Conservation (phyloP, 2,888 invertebrate genomes). For the Trichacis sp. region DNA sequence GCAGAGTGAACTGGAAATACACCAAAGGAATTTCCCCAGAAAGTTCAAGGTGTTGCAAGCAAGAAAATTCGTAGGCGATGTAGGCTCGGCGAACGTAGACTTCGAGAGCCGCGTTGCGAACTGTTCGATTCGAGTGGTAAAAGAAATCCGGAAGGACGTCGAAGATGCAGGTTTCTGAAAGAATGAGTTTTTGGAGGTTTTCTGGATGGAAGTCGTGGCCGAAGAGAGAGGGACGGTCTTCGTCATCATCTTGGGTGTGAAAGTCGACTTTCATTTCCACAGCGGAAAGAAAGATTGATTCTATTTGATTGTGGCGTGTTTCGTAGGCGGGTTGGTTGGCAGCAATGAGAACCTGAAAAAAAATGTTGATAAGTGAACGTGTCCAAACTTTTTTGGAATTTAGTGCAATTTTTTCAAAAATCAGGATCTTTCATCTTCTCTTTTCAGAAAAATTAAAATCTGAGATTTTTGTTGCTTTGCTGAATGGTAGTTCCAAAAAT, state of each 20-base stretch:
- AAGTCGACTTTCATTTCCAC: slow-evolving; percentile 87
- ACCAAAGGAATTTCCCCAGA: slow-evolving; percentile 89
- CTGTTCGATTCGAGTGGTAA: slow-evolving; percentile 90
- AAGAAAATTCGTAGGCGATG: slow-evolving; percentile 93
- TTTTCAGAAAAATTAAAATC: too few relatives aligned
- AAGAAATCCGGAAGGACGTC: slow-evolving; percentile 99
- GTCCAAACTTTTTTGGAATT: too few relatives aligned
- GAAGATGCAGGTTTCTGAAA: slow-evolving; percentile 98
- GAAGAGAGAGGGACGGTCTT: slow-evolving; percentile 70
- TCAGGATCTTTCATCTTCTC: too few relatives aligned
- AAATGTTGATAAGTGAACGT: too few relatives aligned
- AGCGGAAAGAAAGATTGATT: slow-evolving; percentile 97
- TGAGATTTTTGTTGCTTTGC: too few relatives aligned
- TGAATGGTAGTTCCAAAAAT: too few relatives aligned
- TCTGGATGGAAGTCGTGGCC: slow-evolving; percentile 98
- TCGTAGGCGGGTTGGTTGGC: slow-evolving; percentile 98
- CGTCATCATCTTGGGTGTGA: too few relatives aligned
- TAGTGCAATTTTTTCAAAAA: too few relatives aligned
- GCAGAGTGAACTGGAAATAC: slow-evolving; percentile 94
- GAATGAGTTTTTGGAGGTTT: slow-evolving; percentile 94
- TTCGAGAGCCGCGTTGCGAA: slow-evolving; percentile 95
- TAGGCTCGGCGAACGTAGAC: slow-evolving; percentile 96
- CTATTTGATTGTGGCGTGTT: slow-evolving; percentile 97
- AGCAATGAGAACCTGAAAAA: slow-evolving; percentile 89
- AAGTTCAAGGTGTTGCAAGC: slow-evolving; percentile 90